These are phyloP conservation scores for Drosophila funebris DNA, from an alignment of 1,140 invertebrate genomes.

Conservation along the genomic window DNA sequence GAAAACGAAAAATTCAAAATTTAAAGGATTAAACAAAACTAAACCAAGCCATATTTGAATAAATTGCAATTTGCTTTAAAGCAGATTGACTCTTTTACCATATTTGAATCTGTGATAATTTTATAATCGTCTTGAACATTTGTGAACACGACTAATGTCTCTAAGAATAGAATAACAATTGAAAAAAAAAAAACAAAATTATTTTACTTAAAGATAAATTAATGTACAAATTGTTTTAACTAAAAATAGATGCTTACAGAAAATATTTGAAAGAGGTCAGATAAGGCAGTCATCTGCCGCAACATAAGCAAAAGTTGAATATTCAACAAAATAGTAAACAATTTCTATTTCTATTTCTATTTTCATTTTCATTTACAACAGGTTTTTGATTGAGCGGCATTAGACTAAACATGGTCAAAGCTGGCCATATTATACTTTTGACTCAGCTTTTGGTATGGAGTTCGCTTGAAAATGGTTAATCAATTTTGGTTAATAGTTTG, in stretches of 20 bases:
- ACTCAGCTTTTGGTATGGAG: conserved; percentile 64
- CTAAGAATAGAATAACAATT: not conserved
- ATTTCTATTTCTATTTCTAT: conserved; percentile 23
- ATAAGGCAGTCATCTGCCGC: not conserved
- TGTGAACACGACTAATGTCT: not conserved
- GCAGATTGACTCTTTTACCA: not conserved
- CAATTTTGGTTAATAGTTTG: conserved; percentile 17
- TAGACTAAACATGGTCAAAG: conserved; percentile 56
- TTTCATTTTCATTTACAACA: conserved; percentile 41
- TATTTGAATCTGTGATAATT: not conserved
- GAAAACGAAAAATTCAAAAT: too few relatives aligned
- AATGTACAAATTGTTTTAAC: not conserved
- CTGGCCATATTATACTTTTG: conserved; percentile 67
- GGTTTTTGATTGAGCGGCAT: conserved; percentile 44
- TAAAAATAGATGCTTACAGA: not conserved
- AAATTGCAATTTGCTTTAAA: not conserved
- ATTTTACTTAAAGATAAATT: not conserved
- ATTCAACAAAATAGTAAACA: not conserved
- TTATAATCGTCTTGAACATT: not conserved
- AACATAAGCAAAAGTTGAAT: not conserved
- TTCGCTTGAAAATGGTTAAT: conserved; percentile 2
- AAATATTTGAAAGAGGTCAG: not conserved
- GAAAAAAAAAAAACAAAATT: not conserved
- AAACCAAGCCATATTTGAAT: not conserved
- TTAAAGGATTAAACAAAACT: too few relatives aligned